phyloP scores from a whole-genome alignment of 2,888 invertebrate genomes.

The Sphaerophoria rueppellii region DNA sequence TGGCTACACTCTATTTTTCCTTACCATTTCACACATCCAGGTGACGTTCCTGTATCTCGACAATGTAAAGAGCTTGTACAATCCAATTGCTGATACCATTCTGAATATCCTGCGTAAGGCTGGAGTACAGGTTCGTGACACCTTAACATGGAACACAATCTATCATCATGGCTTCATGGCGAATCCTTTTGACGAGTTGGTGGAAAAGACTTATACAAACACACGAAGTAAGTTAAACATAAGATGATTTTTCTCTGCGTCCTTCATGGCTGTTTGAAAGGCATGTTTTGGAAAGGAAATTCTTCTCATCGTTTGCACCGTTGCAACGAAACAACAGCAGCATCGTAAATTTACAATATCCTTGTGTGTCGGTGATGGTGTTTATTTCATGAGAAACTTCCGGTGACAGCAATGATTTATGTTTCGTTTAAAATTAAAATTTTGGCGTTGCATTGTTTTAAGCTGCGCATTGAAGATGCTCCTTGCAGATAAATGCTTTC shows the following conservation, averaged over 20 bases:
- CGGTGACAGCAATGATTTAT: constrained; percentile 47
- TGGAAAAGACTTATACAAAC: constrained; percentile 91
- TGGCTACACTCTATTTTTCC: not conserved
- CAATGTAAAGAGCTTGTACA: constrained; percentile 89
- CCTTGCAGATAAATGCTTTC: not conserved
- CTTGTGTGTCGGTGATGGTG: constrained; percentile 45
- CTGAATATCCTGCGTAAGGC: constrained; percentile 87
- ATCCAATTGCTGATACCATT: constrained; percentile 90
- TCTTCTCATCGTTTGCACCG: not conserved
- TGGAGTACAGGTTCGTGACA: constrained; percentile 87
- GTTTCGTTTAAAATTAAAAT: constrained; percentile 40
- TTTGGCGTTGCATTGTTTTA: constrained; percentile 6
- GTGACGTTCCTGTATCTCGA: constrained; percentile 92
- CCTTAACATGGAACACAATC: constrained; percentile 86
- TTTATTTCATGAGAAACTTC: constrained; percentile 53
- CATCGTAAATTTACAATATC: constrained; percentile 43
- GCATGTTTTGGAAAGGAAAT: constrained; percentile 17
- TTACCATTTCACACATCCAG: constrained; percentile 81
- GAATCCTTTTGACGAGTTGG: constrained; percentile 93
- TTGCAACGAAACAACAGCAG: constrained; percentile 18
- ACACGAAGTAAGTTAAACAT: constrained; percentile 91
- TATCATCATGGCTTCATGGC: constrained; percentile 92
- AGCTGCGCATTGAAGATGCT: not conserved
- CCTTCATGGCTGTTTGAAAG: not conserved
- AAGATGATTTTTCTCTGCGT: not conserved